Conservation (phyloP, 2,888 invertebrate genomes). For the Tromatobia lineatoria region DNA sequence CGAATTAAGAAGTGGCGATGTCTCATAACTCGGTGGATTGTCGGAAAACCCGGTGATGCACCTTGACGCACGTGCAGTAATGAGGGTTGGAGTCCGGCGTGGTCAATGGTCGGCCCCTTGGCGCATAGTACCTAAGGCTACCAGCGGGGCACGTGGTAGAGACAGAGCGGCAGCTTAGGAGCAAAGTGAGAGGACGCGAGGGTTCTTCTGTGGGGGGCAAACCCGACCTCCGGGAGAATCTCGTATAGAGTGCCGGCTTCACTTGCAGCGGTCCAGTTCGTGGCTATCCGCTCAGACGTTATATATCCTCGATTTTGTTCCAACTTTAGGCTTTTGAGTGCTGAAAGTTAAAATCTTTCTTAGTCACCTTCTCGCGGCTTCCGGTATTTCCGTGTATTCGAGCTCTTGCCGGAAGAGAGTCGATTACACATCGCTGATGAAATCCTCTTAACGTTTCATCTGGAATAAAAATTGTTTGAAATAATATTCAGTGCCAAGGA, state of each 20-base stretch:
- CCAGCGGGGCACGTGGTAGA: neutral
- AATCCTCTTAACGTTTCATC: neutral
- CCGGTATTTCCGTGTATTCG: conserved; percentile 51
- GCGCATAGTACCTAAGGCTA: neutral
- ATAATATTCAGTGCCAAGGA: neutral
- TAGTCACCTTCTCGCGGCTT: neutral
- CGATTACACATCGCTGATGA: conserved; percentile 51
- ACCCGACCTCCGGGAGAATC: conserved; percentile 76
- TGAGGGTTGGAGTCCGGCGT: conserved; percentile 25
- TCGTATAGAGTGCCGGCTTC: conserved; percentile 78
- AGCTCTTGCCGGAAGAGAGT: conserved; percentile 69
- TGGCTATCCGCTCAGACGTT: conserved; percentile 58
- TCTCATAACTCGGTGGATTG: conserved; percentile 19
- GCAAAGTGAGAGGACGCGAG: conserved; percentile 67
- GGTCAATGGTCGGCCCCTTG: neutral
- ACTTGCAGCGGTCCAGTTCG: conserved; percentile 76
- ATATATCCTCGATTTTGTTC: conserved; percentile 15
- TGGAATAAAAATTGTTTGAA: conserved; percentile 14
- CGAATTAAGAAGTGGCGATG: neutral
- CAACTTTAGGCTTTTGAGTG: neutral
- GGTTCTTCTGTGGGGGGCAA: conserved; percentile 70
- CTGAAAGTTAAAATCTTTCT: neutral
- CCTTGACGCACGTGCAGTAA: neutral
- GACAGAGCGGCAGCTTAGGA: conserved; percentile 21
- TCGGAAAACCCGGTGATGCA: conserved; percentile 56